A percentile compares a stretch with the other conserved stretches of the same genome.
Evolutionary conservation across 2,888 invertebrate genomes (phyloP).

Genomic region (Brachycybe producta): DNA sequence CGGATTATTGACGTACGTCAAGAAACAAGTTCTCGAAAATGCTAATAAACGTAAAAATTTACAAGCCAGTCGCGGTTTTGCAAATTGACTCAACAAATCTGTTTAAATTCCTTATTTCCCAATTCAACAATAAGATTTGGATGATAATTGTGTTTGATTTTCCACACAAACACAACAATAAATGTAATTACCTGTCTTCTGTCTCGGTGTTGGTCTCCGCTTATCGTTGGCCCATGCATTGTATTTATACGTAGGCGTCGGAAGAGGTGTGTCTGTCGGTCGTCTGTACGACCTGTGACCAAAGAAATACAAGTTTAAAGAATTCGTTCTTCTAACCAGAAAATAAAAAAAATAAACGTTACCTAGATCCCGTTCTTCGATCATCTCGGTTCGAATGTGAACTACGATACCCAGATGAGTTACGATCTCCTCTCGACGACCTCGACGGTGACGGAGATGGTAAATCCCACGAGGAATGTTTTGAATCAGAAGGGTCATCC

Average conservation of each 20-base stretch:
- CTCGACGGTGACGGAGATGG: conserved; percentile 53
- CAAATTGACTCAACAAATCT: too few species aligned
- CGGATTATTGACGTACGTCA: too few species aligned
- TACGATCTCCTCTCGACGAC: conserved; percentile 13
- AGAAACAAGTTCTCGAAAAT: too few species aligned
- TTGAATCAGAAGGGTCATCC: conserved; percentile 40
- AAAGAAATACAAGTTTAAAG: background rate
- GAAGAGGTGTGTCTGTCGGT: conserved; percentile 53
- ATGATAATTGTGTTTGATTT: too few species aligned
- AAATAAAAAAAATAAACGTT: conserved; percentile 13
- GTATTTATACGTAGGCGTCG: conserved; percentile 76
- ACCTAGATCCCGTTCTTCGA: too few species aligned
- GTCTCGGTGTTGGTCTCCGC: conserved; percentile 48
- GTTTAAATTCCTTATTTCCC: too few species aligned
- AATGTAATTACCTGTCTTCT: conserved; percentile 27
- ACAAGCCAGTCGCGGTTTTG: too few species aligned
- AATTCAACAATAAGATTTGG: too few species aligned
- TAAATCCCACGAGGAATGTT: conserved; percentile 80
- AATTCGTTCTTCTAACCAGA: conserved; percentile 36
- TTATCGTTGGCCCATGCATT: conserved; percentile 62
- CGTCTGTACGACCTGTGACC: conserved; percentile 30
- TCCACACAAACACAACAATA: too few species aligned
- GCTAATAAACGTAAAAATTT: too few species aligned
- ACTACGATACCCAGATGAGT: background rate
- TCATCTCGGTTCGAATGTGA: background rate